phyloP scores from a whole-genome alignment of 2,888 invertebrate genomes.

The Calliopum simillimum region DNA sequence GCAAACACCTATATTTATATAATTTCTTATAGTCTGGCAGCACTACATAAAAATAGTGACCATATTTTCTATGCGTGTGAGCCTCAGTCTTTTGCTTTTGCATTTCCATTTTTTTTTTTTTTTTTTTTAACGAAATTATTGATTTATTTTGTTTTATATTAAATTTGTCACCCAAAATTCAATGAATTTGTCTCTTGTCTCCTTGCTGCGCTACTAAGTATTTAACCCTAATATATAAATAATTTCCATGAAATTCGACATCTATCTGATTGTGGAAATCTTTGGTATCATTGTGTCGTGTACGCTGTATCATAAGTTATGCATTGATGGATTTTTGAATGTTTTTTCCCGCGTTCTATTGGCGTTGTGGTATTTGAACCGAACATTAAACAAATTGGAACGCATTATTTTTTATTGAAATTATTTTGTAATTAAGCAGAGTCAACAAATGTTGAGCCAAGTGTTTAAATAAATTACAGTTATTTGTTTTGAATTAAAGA shows the following conservation, averaged over 20 bases:
- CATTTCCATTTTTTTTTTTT: neutral
- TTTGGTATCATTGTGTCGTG: neutral
- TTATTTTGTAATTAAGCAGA: constrained; percentile 54
- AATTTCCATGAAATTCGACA: constrained; percentile 44
- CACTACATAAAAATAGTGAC: neutral
- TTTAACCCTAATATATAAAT: constrained; percentile 46
- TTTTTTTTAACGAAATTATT: constrained; percentile 43
- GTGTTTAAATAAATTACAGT: too few species aligned
- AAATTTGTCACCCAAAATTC: constrained; percentile 30
- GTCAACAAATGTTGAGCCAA: neutral
- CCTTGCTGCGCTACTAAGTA: constrained; percentile 40
- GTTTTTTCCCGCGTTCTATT: neutral
- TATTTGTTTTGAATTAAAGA: too few species aligned
- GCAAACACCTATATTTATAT: neutral
- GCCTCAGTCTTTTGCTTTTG: neutral
- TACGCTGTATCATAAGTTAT: constrained; percentile 50
- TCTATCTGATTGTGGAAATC: constrained; percentile 12
- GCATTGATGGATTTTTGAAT: constrained; percentile 53
- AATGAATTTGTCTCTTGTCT: constrained; percentile 25
- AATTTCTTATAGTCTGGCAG: neutral
- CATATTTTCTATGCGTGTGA: neutral
- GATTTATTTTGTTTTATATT: constrained; percentile 53
- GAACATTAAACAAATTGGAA: constrained; percentile 12
- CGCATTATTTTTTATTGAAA: constrained; percentile 46
- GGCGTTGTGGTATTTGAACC: constrained; percentile 33